Percentiles rank a stretch among this genome's conserved stretches.
phyloP scores from a whole-genome alignment of 2,888 invertebrate species.

The Acrobasis repandana region DNA sequence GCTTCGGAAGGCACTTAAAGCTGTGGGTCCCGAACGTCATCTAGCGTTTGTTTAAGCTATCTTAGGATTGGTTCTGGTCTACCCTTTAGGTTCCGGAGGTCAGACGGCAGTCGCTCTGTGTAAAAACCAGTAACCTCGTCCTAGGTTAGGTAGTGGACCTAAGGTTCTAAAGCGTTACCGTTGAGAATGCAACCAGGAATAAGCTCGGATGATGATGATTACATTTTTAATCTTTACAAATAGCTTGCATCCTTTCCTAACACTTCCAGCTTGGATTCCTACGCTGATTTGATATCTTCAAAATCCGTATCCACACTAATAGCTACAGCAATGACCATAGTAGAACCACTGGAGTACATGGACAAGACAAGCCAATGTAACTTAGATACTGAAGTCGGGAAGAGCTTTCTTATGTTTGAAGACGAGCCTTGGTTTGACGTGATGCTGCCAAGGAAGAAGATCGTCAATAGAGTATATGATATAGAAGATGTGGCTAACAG shows the following conservation, averaged over 20 bases:
- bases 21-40: too few species aligned
- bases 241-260: not conserved
- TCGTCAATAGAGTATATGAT: constrained; percentile 54
- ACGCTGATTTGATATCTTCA: constrained; percentile 47
- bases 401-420: constrained; percentile 69
- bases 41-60: too few species aligned
- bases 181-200: too few species aligned
- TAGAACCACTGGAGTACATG: constrained; percentile 40
- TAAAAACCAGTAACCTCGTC: too few species aligned
- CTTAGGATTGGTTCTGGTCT: too few species aligned
- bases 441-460: constrained; percentile 49
- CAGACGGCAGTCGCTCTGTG: too few species aligned
- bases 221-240: too few species aligned
- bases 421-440: constrained; percentile 53
- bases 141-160: too few species aligned
- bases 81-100: too few species aligned
- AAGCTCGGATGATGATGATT: too few species aligned
- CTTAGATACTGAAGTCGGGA: constrained; percentile 57
- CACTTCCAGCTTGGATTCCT: constrained; percentile 54
- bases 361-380: constrained; percentile 67
- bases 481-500: constrained; percentile 71
- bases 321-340: constrained; percentile 29
- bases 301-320: constrained; percentile 21
- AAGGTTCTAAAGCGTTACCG: too few species aligned
- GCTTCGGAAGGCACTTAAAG: too few species aligned